A percentile compares a stretch with the other conserved stretches of the same genome.
These are phyloP conservation scores for Miichthys miiuy DNA, from an alignment of 2,797 vertebrate species.

Conservation along the genomic window DNA sequence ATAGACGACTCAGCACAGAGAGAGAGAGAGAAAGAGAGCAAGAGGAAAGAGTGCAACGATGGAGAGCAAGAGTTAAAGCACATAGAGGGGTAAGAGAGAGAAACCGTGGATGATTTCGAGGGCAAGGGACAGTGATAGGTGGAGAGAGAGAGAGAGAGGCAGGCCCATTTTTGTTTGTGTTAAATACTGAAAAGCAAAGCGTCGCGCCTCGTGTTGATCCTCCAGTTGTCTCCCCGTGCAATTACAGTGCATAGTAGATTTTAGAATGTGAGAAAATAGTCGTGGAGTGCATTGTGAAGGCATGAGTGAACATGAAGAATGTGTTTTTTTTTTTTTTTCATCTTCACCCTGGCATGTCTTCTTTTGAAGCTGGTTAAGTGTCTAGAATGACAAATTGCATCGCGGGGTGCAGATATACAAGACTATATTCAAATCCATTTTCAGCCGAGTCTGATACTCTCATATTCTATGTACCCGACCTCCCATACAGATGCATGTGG, in stretches of 20 bases:
- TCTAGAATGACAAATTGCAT: conserved; percentile 56
- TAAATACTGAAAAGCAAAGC: conserved; percentile 38
- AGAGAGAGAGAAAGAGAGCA: conserved; percentile 14
- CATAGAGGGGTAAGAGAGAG: conserved; percentile 38
- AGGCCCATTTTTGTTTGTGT: conserved; percentile 34
- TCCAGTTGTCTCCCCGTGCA: conserved; percentile 7
- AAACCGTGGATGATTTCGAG: conserved; percentile 21
- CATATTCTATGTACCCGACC: conserved; percentile 18
- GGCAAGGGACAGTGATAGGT: conserved; percentile 2
- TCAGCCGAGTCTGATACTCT: conserved; percentile 4
- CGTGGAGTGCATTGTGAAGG: conserved; percentile 27
- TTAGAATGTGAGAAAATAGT: conserved; percentile 45
- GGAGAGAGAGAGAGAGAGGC: conserved; percentile 12
- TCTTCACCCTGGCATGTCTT: conserved; percentile 46
- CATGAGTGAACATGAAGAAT: conserved; percentile 44
- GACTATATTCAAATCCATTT: conserved; percentile 24
- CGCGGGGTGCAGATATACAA: neutral
- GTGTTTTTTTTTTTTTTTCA: conserved; percentile 14
- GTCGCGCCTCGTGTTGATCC: neutral
- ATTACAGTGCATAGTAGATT: conserved; percentile 39
- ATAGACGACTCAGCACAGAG: conserved; percentile 38
- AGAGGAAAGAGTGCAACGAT: conserved; percentile 38
- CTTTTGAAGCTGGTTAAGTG: conserved; percentile 44
- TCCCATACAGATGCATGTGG: neutral
- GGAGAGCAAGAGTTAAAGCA: conserved; percentile 58